Evolutionary conservation across 2,113 vertebrate genomes (phyloP).

Genomic region (Halichoeres trimaculatus): DNA sequence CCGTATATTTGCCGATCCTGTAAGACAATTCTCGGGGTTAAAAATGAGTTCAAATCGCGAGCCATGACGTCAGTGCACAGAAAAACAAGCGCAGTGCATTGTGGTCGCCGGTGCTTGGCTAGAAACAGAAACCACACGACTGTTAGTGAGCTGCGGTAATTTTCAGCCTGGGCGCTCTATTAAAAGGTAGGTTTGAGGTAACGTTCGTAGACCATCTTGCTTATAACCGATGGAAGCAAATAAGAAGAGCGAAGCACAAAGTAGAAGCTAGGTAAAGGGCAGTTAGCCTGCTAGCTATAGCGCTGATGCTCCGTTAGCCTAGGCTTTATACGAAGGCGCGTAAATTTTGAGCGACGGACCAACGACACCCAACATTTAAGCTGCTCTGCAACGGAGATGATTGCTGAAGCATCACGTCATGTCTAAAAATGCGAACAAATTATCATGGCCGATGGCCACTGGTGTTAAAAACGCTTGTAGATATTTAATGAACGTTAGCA

Average conservation of each 20-base stretch:
- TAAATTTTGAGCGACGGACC: background rate
- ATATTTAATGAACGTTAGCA: background rate
- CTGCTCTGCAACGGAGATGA: fast-evolving
- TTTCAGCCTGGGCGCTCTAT: background rate
- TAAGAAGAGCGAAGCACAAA: fast-evolving
- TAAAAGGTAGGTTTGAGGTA: slow-evolving; percentile 7
- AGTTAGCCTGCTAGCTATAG: background rate
- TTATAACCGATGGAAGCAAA: fast-evolving
- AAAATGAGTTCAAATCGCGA: fast-evolving
- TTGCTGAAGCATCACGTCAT: too few species aligned
- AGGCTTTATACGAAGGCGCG: slow-evolving; percentile 29
- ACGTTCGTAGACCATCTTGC: fast-evolving
- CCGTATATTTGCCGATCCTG: background rate
- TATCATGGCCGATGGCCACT: fast-evolving
- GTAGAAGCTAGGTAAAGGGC: fast-evolving
- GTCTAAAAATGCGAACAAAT: fast-evolving
- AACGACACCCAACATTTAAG: background rate
- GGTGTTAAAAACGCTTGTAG: fast-evolving
- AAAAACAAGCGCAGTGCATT: slow-evolving; percentile 45
- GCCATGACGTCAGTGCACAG: background rate
- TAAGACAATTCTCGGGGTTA: background rate
- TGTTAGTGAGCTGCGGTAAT: background rate
- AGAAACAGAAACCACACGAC: slow-evolving; percentile 39
- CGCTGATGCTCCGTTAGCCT: slow-evolving; percentile 1
- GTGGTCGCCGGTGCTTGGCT: slow-evolving; percentile 45